A percentile compares a stretch with the other conserved stretches of the same genome.
Evolutionary conservation across 1,140 invertebrate species (phyloP).

Genomic region (Meloidogyne floridensis): DNA sequence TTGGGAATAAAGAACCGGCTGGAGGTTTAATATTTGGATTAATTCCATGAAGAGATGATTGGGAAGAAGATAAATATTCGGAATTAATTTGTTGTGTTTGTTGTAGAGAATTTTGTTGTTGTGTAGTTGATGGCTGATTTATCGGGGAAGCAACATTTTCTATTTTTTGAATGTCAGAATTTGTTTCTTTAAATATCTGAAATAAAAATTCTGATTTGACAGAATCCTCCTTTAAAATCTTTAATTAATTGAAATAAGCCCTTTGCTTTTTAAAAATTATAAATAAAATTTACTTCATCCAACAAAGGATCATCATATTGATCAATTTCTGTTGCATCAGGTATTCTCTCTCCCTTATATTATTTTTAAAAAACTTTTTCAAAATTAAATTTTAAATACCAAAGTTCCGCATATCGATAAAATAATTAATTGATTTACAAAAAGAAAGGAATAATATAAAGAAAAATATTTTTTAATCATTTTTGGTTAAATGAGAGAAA

Average conservation of each 20-base stretch:
- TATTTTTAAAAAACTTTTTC: background rate
- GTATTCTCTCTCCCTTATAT: background rate
- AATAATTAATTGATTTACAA: background rate
- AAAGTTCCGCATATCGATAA: background rate
- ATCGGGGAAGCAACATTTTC: background rate
- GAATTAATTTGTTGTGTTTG: background rate
- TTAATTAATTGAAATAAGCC: background rate
- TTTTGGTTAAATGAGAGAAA: background rate
- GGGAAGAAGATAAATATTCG: background rate
- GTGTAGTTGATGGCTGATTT: background rate
- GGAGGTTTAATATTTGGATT: conserved; percentile 2
- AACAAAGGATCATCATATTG: conserved; percentile 19
- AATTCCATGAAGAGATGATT: background rate
- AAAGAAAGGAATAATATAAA: background rate
- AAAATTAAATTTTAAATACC: background rate
- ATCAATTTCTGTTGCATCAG: background rate
- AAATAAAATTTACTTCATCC: background rate
- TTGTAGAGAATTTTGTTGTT: background rate
- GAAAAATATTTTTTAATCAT: conserved; percentile 9
- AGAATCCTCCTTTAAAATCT: background rate
- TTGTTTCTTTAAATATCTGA: conserved; percentile 29
- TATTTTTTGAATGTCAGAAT: conserved; percentile 12
- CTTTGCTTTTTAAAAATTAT: background rate
- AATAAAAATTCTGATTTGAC: background rate
- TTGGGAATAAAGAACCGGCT: background rate